Evolutionary conservation across 2,113 vertebrate species (phyloP), one percentile per base, ranked within the genome.

Genomic region (Stigmatopora argus): DNA sequence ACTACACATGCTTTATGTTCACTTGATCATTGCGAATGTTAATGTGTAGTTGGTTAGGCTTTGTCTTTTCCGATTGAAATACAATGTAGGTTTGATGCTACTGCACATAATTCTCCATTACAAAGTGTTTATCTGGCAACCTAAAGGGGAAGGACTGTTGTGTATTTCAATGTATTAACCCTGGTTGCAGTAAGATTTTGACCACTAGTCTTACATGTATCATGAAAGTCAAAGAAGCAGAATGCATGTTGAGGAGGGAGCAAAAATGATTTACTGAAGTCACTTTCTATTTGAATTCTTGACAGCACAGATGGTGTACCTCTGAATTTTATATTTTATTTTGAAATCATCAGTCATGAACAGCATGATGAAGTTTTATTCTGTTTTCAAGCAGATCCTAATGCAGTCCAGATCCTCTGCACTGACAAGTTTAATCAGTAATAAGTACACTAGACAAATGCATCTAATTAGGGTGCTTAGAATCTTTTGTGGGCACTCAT

Each of bases 361-460:
- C 74, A 82, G 55, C 64, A 64, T 62, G 62, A 44, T 21, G n/a
- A 47, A 79, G 78, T 82, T 79, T 76, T 67, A 41, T 41, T 66
- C 7, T 59, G 70, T 67, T 78, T 80, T 63, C 62, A 72, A 75
- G 52, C 66, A 44, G 63, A 63, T 35, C 21, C 23, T 77, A 66
- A 87, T 82, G 67, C 21, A 58, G 61, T 70, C 74, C 71, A 72
- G 71, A 47, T 35, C 68, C 31, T 8, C 48, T 56, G 21, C 45
- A 5, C 62, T 34, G 66, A 12, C n/a, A 31, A 63, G 59, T 78
- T 79, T 71, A 73, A 75, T 71, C 52, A 57, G 68, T 64, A 76
- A 56, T 45, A 17, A 19, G 69, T 71, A 74, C 72, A 59, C 75
- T 31, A 68, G 62, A 53, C 71, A 44, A 52, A 60, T 44, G 46